Percentiles rank a stretch among this genome's conserved stretches.
phyloP scores from a whole-genome alignment of 2,888 invertebrate genomes.

The Heliconius hortense region DNA sequence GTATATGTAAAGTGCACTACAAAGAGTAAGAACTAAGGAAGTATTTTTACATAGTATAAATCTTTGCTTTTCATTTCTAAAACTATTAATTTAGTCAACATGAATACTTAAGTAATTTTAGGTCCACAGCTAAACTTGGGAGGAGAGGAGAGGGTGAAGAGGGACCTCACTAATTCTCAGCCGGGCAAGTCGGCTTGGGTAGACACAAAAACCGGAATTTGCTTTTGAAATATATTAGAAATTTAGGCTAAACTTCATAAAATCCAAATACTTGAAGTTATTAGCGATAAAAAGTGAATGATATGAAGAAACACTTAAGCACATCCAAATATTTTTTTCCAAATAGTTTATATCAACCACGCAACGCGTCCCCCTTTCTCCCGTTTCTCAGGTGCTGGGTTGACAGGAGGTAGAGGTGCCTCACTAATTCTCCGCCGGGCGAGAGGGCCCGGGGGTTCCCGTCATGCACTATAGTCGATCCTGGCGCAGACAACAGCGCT shows the following conservation, averaged over 20 bases:
- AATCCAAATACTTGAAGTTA: background rate
- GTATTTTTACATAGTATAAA: too few species aligned
- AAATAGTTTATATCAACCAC: slow-evolving; percentile 78
- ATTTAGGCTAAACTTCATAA: background rate
- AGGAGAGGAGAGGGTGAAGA: slow-evolving; percentile 47
- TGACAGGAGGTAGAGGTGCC: slow-evolving; percentile 58
- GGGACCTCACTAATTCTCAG: slow-evolving; percentile 67
- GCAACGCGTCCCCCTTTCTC: slow-evolving; percentile 81
- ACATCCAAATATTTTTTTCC: background rate
- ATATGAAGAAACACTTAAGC: slow-evolving; percentile 18
- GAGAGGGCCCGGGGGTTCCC: slow-evolving; percentile 69
- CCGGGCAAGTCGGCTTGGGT: slow-evolving; percentile 66
- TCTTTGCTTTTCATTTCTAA: too few species aligned
- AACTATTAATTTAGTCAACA: too few species aligned
- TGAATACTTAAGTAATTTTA: too few species aligned
- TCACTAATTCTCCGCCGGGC: slow-evolving; percentile 67
- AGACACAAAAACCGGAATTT: slow-evolving; percentile 49
- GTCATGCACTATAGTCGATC: slow-evolving; percentile 79
- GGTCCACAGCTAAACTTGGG: too few species aligned
- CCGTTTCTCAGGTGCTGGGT: slow-evolving; percentile 59
- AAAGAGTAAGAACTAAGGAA: too few species aligned
- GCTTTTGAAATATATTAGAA: too few species aligned
- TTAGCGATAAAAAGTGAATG: background rate
- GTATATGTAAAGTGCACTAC: too few species aligned
- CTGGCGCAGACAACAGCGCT: slow-evolving; percentile 79